Percentiles rank a stretch among this genome's conserved stretches.
Conservation (phyloP, 2,888 invertebrate genomes). For the Galerucella calmariensis region DNA sequence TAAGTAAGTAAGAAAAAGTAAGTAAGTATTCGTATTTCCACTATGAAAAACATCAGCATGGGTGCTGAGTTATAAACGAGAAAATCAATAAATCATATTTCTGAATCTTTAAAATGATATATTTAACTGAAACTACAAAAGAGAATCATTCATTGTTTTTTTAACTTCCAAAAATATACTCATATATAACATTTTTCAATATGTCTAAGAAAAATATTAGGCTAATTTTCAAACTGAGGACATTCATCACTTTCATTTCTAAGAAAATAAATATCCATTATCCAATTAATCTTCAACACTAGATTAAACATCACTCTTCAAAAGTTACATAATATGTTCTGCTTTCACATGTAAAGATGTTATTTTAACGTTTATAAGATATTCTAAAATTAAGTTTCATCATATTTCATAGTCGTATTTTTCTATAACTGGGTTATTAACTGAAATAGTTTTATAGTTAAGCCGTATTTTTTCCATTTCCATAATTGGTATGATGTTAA, state of each 20-base stretch:
- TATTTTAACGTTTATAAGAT: background rate
- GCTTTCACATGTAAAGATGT: background rate
- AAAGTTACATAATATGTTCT: background rate
- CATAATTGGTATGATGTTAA: no score
- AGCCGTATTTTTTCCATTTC: background rate
- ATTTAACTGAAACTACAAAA: conserved; percentile 1
- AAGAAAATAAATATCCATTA: conserved; percentile 1
- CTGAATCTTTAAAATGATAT: background rate
- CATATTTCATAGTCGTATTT: background rate
- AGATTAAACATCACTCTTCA: background rate
- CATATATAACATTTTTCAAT: background rate
- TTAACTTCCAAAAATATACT: background rate
- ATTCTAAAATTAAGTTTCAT: background rate
- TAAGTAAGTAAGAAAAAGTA: no score
- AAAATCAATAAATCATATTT: background rate
- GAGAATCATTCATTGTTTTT: background rate
- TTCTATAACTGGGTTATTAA: background rate
- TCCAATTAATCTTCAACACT: background rate
- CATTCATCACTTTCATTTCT: background rate
- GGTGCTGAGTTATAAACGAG: no score
- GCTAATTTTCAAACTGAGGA: background rate
- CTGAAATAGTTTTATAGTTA: background rate
- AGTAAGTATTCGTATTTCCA: no score
- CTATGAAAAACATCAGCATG: no score
- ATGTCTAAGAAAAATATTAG: background rate